These are phyloP conservation scores for Amphimallon solstitiale DNA, from an alignment of 2,888 invertebrate species.

Conservation along the genomic window DNA sequence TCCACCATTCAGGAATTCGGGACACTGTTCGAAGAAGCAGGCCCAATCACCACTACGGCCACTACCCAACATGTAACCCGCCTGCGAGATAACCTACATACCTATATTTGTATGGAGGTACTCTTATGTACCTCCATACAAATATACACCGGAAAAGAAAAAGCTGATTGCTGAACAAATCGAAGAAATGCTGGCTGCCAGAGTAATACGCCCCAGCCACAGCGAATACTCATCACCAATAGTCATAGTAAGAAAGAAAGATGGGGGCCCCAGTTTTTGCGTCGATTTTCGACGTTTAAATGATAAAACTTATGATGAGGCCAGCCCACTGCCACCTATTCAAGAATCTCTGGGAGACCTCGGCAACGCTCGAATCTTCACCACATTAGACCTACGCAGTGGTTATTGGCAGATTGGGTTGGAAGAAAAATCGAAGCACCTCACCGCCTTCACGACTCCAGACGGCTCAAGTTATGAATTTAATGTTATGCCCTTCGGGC, in stretches of 20 bases:
- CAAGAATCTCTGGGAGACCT: constrained; percentile 47
- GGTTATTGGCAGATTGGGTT: constrained; percentile 55
- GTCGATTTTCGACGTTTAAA: constrained; percentile 47
- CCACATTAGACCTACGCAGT: constrained; percentile 50
- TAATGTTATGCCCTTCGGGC: constrained; percentile 49
- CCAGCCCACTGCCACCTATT: constrained; percentile 46
- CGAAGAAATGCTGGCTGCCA: constrained; percentile 43
- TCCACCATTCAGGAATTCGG: neutral
- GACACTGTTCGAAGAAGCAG: neutral
- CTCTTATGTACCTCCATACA: constrained; percentile 45
- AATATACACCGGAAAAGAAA: constrained; percentile 42
- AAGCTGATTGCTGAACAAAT: constrained; percentile 41
- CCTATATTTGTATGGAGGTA: no score
- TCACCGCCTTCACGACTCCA: constrained; percentile 51
- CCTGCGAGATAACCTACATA: no score
- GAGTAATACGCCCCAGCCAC: constrained; percentile 44
- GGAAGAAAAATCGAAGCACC: constrained; percentile 39
- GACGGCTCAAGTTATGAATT: constrained; percentile 50
- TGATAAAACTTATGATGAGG: constrained; percentile 29
- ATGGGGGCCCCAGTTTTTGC: constrained; percentile 44
- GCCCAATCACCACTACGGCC: neutral
- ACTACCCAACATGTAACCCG: constrained; percentile 11
- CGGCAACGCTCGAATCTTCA: constrained; percentile 49
- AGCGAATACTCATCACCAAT: constrained; percentile 43
- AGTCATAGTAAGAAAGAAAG: constrained; percentile 45